Evolutionary conservation across 2,888 invertebrate species (phyloP), one percentile per base, ranked within the genome.

Genomic region (Agapostemon virescens): DNA sequence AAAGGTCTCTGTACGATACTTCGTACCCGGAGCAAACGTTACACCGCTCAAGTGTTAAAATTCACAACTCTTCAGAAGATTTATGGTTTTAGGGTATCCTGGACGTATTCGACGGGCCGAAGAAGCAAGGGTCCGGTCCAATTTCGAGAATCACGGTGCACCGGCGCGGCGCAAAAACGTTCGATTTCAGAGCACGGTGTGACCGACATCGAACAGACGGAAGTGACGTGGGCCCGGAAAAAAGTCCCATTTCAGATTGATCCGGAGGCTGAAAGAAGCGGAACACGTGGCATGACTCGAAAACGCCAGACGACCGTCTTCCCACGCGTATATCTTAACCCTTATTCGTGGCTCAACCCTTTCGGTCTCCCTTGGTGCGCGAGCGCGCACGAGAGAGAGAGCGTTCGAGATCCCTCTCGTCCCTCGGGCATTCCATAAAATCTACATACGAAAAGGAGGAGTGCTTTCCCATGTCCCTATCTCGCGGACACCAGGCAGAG

Each of bases 361-460:
- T 86, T 81, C 79, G 81, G n/a, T 49, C 74, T 82, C 82, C 83
- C 85, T 82, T 83, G 66, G 73, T 81, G 74, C 58, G 45, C 45
- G 5, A 15, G 42, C 17, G 42, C 42, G 4, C 40, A 17, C 20
- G n/a, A n/a, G n/a, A n/a, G n/a, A n/a, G n/a, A n/a, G n/a, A n/a
- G 45, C 45, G 45, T 45, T 55, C 76, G 82, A 81, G 80, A 76
- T 81, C 79, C 79, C 83, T 81, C 76, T 70, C 63, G 81, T 83
- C 85, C 81, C 82, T 69, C 72, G 84, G 78, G 84, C 82, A 82
- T 88, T 82, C 86, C 84, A 63, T 83, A 79, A 86, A 89, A 89
- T 89, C 85, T 88, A 85, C 89, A 89, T 89, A 86, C 84, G 86
- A 88, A 88, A 89, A 88, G 88, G 86, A 86, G 79, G 85, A 88